phyloP scores from a whole-genome alignment of 2,797 vertebrate species.

The Platyrinchus mystaceus region DNA sequence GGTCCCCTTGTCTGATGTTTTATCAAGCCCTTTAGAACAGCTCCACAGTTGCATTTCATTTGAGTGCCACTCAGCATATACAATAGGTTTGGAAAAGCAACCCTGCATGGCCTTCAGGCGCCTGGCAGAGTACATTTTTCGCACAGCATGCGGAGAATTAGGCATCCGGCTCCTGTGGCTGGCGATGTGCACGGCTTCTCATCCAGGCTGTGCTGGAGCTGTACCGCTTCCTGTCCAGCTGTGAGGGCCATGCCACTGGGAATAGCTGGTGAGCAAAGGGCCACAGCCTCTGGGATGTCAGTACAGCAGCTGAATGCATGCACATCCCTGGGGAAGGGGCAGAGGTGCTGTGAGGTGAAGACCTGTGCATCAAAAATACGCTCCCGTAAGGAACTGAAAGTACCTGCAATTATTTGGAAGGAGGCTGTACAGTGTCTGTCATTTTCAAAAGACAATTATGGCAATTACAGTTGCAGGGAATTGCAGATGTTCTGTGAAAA shows the following conservation, averaged over 20 bases:
- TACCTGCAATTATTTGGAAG: constrained; percentile 5
- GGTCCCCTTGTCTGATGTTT: neutral
- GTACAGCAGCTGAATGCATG: neutral
- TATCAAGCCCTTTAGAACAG: neutral
- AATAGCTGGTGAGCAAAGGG: neutral
- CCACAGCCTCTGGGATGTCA: neutral
- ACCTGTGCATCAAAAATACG: neutral
- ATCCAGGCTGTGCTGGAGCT: neutral
- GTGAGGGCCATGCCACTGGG: neutral
- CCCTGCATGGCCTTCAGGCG: neutral
- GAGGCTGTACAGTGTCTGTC: neutral
- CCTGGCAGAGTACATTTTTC: neutral
- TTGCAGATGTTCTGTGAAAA: neutral
- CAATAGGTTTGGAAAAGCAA: neutral
- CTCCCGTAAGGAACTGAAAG: neutral
- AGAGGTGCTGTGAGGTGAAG: neutral
- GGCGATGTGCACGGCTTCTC: neutral
- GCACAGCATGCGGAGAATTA: neutral
- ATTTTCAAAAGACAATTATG: neutral
- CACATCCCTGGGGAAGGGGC: neutral
- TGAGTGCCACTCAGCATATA: neutral
- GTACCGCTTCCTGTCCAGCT: neutral
- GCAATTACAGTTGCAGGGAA: neutral
- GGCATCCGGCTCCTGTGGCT: neutral
- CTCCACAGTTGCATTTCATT: neutral